Conservation (phyloP, 2,888 invertebrate species). For the Hypomecis atomaria region DNA sequence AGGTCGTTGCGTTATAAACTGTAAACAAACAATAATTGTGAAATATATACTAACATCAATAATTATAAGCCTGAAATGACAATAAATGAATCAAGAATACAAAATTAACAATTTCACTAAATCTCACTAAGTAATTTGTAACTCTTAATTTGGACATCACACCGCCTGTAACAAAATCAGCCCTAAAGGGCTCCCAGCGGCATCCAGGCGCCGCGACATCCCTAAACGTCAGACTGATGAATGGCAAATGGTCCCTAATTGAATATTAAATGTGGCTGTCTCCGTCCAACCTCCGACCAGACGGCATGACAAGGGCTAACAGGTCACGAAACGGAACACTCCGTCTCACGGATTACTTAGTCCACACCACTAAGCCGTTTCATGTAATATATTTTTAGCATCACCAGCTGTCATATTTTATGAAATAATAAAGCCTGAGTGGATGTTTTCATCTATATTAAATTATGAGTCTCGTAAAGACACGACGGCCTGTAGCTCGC, state of each 20-base stretch:
- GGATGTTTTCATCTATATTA: constrained; percentile 38
- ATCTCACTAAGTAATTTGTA: not conserved
- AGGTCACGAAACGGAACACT: constrained; percentile 51
- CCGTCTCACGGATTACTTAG: constrained; percentile 37
- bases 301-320: constrained; percentile 62
- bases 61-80: too few relatives aligned
- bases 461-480: constrained; percentile 39
- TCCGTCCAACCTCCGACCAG: constrained; percentile 44
- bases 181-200: constrained; percentile 25
- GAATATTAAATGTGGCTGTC: constrained; percentile 72
- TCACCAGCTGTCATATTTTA: constrained; percentile 33
- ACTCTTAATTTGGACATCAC: not conserved
- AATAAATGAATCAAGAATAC: too few relatives aligned
- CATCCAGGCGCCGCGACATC: constrained; percentile 48
- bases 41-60: too few relatives aligned
- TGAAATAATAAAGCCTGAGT: constrained; percentile 31
- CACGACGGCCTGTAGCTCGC: constrained; percentile 23
- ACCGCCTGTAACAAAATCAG: constrained; percentile 7
- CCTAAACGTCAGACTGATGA: constrained; percentile 57
- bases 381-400: constrained; percentile 30
- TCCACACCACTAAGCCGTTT: constrained; percentile 30
- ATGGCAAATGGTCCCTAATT: constrained; percentile 70
- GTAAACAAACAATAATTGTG: too few relatives aligned
- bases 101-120: not conserved
- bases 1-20: too few relatives aligned